These are phyloP conservation scores for Odontamblyopus rebecca DNA, from an alignment of 2,797 vertebrate genomes.

Conservation along the genomic window DNA sequence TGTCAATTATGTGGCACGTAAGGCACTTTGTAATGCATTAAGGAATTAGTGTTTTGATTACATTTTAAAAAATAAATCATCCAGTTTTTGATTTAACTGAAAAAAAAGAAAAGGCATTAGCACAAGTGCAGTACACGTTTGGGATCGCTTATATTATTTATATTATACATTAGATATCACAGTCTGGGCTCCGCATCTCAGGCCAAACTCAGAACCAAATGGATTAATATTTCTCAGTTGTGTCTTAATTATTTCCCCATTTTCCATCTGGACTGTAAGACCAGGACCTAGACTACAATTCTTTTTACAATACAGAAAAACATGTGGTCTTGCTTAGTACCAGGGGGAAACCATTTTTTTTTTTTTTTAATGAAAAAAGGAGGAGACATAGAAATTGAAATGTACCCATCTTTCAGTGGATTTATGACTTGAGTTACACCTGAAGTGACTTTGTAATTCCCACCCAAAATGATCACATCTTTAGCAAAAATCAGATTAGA, in stretches of 20 bases:
- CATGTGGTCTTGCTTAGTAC: not conserved
- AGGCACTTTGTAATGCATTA: not conserved
- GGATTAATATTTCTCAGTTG: not conserved
- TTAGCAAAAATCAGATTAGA: not conserved
- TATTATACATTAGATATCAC: not conserved
- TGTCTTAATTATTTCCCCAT: not conserved
- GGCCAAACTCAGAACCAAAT: not conserved
- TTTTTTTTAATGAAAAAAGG: too few species aligned
- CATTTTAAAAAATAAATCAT: not conserved
- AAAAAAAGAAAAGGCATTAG: not conserved
- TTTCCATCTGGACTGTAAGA: not conserved
- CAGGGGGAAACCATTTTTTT: too few species aligned
- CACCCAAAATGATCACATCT: not conserved
- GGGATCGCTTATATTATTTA: not conserved
- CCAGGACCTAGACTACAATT: not conserved
- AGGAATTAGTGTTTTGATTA: not conserved
- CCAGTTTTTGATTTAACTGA: not conserved
- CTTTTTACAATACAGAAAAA: too few species aligned
- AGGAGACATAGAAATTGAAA: too few species aligned
- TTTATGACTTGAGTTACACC: not conserved
- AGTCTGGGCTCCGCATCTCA: not conserved
- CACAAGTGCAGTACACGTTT: not conserved
- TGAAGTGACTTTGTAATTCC: not conserved
- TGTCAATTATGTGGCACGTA: not conserved
- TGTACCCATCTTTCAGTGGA: not conserved